Evolutionary conservation across 1,140 invertebrate species (phyloP).

Genomic region (Ips nitidus): DNA sequence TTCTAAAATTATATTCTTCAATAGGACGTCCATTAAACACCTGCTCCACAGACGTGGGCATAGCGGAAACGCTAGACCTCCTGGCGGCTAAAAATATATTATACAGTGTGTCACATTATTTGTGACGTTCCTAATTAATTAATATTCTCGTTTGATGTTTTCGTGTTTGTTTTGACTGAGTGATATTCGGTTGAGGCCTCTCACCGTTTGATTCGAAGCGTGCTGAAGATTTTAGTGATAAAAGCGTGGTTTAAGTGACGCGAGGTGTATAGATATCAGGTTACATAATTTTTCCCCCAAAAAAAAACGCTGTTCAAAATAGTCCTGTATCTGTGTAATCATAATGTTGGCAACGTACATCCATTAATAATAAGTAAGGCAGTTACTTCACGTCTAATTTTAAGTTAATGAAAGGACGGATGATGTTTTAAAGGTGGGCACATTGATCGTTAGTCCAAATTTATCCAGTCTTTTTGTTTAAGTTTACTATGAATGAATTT

Average conservation of each 20-base stretch:
- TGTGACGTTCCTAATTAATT: neutral
- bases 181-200: too few species aligned
- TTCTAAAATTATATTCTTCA: too few species aligned
- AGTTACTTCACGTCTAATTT: neutral
- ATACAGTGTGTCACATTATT: neutral
- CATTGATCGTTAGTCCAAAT: neutral
- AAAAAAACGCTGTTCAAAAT: neutral
- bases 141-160: too few species aligned
- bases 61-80: neutral
- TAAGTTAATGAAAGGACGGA: neutral
- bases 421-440: neutral
- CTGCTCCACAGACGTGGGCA: neutral
- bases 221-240: too few species aligned
- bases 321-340: neutral
- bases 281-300: too few species aligned
- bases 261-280: too few species aligned
- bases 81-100: neutral
- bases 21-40: neutral
- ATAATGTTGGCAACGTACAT: neutral
- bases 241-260: too few species aligned
- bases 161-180: too few species aligned
- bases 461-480: too few species aligned
- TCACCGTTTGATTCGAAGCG: too few species aligned
- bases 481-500: too few species aligned
- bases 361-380: conserved; percentile 2